phyloP scores from a whole-genome alignment of 2,888 invertebrate genomes.

The Tinea trinotella region DNA sequence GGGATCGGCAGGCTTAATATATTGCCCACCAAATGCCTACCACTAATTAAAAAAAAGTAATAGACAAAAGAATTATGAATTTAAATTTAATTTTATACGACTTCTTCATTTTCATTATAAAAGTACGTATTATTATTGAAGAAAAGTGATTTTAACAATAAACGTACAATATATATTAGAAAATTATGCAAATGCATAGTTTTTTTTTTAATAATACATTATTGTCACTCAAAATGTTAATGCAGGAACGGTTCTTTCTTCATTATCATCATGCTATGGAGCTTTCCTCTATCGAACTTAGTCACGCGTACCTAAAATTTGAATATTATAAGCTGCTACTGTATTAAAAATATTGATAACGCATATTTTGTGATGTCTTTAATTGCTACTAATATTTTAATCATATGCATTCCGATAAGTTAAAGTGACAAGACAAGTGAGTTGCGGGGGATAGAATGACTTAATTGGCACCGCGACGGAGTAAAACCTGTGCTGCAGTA shows the following conservation, averaged over 20 bases:
- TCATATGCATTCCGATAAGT: slow-evolving; percentile 34
- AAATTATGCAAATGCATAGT: not conserved
- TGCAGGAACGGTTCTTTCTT: not conserved
- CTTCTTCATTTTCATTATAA: no score
- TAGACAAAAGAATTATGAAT: no score
- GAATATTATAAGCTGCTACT: slow-evolving; percentile 62
- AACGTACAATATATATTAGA: not conserved
- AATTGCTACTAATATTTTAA: slow-evolving; percentile 60
- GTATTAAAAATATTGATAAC: slow-evolving; percentile 69
- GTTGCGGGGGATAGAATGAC: slow-evolving; percentile 48
- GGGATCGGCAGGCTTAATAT: no score
- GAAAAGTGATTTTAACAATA: no score
- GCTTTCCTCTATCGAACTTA: slow-evolving; percentile 49
- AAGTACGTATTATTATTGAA: not conserved
- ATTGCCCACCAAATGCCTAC: no score
- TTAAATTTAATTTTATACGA: no score
- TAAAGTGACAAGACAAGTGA: slow-evolving; percentile 28
- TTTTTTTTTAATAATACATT: not conserved
- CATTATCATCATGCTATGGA: not conserved
- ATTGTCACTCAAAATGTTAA: not conserved
- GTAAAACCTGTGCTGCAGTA: slow-evolving; percentile 23
- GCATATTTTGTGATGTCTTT: slow-evolving; percentile 57
- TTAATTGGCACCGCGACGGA: slow-evolving; percentile 39
- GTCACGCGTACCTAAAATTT: slow-evolving; percentile 65
- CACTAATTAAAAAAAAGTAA: no score